These are phyloP conservation scores for Dione vanillae DNA, from an alignment of 2,888 invertebrate species.

Conservation along the genomic window DNA sequence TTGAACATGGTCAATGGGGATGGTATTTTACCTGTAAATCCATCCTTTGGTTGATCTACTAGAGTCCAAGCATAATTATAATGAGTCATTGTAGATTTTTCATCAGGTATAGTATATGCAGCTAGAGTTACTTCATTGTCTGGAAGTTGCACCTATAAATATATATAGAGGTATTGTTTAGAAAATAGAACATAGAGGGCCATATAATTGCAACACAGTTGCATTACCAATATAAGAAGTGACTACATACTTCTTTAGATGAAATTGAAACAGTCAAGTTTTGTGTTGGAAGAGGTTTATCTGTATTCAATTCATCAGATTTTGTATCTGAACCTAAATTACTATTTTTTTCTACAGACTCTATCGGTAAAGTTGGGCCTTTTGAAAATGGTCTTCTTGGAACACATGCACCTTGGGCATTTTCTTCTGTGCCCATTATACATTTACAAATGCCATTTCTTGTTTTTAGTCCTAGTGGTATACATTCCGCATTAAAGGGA, in stretches of 20 bases:
- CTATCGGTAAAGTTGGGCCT: slow-evolving; percentile 68
- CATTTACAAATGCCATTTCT: slow-evolving; percentile 90
- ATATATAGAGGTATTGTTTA: neutral
- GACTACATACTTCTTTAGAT: slow-evolving; percentile 87
- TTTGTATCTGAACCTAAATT: slow-evolving; percentile 57
- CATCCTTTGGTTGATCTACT: slow-evolving; percentile 92
- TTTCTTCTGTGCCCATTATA: slow-evolving; percentile 84
- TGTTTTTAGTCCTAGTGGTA: slow-evolving; percentile 79
- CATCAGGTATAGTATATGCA: slow-evolving; percentile 91
- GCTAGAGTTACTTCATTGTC: slow-evolving; percentile 93
- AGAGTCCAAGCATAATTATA: slow-evolving; percentile 96
- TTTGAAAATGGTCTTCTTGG: slow-evolving; percentile 71
- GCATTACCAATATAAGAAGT: no score
- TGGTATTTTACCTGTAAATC: slow-evolving; percentile 78
- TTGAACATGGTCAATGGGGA: no score
- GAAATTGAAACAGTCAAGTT: slow-evolving; percentile 89
- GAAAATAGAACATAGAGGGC: neutral
- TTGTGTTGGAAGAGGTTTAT: slow-evolving; percentile 81
- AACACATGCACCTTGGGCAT: slow-evolving; percentile 69
- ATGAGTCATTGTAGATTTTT: slow-evolving; percentile 87
- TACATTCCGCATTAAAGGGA: slow-evolving; percentile 88
- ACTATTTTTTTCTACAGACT: slow-evolving; percentile 67
- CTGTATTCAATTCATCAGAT: slow-evolving; percentile 58
- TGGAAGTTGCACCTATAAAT: slow-evolving; percentile 85
- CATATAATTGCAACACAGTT: neutral